Base-by-base conservation (phyloP, 2,888 invertebrate species). In the Podotricha telesiphe region DNA sequence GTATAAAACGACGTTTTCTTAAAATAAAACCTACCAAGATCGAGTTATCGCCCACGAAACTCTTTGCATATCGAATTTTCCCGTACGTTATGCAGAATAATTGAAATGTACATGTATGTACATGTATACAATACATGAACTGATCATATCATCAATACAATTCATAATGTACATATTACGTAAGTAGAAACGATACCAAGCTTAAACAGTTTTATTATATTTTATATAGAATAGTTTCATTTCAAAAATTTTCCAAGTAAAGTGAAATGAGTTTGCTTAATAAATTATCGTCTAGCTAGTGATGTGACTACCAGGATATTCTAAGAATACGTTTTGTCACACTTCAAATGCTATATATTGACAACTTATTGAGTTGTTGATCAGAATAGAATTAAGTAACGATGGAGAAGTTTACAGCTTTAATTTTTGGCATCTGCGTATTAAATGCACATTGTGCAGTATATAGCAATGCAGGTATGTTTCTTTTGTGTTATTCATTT, bases 311-410 rank as follows among this genome's bases (percentile, higher is more conserved):
- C 71, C 73, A 75, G 77, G 72, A 73, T 75, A 83, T 88, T 88
- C 87, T 84, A 75, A 77, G 89, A 88, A 88, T 70, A 73, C 67
- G 62, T 77, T 79, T 75, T 77, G 75, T 73, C 75, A 74, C 74
- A 69, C 73, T 74, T 63, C 70, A 74, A 77, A 75, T 76, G 76
- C 69, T 88, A 88, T 88, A 88, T 82, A 78, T 86, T 81, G 78
- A 76, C 62, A 65, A 75, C 68, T 56, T 68, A 67, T 20, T 48
- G 65, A 47, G 65, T 68, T 70, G 51, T 42, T 22, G 19, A 56
- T 80, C 83, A 87, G 78, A 86, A 75, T 64, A 76, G 66, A 74
- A 73, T 73, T 70, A n/a, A 51, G 73, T 72, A 70, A 73, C 79
- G 77, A 78, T 84, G 80, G 74, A 71, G 69, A 78, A 78, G 77